Percentiles rank a stretch among this genome's conserved stretches.
Conservation (phyloP, 2,888 invertebrate genomes). For the Campoplex capitator region DNA sequence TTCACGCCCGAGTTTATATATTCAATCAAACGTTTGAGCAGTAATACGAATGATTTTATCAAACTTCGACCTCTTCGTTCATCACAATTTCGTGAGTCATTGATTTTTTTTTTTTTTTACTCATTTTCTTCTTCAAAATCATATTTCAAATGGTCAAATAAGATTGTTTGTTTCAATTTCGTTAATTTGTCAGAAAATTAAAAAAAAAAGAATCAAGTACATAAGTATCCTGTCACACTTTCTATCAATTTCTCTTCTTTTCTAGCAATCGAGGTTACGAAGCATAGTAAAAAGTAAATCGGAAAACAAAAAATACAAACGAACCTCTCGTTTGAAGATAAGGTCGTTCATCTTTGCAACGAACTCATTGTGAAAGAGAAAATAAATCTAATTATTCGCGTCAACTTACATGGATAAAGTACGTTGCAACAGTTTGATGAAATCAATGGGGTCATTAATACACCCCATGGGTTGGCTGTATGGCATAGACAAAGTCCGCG, state of each 20-base stretch:
- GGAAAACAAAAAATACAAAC: neutral
- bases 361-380: constrained; percentile 21
- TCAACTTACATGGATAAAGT: constrained; percentile 42
- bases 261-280: neutral
- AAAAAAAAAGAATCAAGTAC: neutral
- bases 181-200: neutral
- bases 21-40: neutral
- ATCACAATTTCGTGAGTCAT: neutral
- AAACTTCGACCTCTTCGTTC: neutral
- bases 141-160: neutral
- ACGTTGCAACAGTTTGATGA: constrained; percentile 17
- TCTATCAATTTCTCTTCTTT: neutral
- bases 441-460: constrained; percentile 61
- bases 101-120: neutral
- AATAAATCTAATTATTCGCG: constrained; percentile 49
- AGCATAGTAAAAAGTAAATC: neutral
- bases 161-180: neutral
- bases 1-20: neutral
- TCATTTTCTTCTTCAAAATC: neutral
- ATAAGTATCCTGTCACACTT: neutral
- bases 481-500: constrained; percentile 24
- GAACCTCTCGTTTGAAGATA: neutral
- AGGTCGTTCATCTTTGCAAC: constrained; percentile 41
- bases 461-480: constrained; percentile 44
- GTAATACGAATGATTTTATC: neutral